Conservation (phyloP, 1,140 invertebrate genomes). For the Carposina sasakii region DNA sequence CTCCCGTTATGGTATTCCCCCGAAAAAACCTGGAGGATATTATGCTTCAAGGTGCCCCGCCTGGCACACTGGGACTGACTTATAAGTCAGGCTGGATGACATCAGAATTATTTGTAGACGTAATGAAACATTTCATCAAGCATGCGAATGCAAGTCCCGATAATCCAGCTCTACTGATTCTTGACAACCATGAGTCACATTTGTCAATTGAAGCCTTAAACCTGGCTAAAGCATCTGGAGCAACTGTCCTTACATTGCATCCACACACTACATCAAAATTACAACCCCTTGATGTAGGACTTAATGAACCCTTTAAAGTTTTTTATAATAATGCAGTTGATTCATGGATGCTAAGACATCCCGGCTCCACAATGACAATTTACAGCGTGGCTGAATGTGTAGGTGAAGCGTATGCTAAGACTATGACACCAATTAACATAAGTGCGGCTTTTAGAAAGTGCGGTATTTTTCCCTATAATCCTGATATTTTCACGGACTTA, state of each 20-base stretch:
- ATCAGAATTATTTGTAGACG: constrained; percentile 38
- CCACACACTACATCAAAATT: background rate
- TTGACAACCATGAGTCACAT: constrained; percentile 49
- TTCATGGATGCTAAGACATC: constrained; percentile 21
- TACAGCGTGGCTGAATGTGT: background rate
- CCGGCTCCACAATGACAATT: background rate
- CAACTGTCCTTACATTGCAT: constrained; percentile 38
- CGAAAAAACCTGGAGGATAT: constrained; percentile 41
- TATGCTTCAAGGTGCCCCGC: constrained; percentile 44
- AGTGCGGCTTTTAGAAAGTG: background rate
- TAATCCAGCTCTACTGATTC: constrained; percentile 40
- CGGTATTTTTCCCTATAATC: constrained; percentile 16
- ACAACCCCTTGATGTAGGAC: background rate
- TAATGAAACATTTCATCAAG: constrained; percentile 27
- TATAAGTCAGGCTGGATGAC: constrained; percentile 53
- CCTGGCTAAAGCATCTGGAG: constrained; percentile 19
- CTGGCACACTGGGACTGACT: constrained; percentile 47
- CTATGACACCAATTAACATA: background rate
- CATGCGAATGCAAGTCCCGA: constrained; percentile 32
- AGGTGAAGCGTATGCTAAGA: background rate
- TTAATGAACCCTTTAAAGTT: constrained; percentile 42
- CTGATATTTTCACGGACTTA: constrained; percentile 13
- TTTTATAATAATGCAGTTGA: constrained; percentile 28
- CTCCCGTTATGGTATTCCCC: constrained; percentile 42
- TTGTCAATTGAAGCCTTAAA: constrained; percentile 23